Conservation (phyloP, 2,113 vertebrate species). For the Condylura cristata region DNA sequence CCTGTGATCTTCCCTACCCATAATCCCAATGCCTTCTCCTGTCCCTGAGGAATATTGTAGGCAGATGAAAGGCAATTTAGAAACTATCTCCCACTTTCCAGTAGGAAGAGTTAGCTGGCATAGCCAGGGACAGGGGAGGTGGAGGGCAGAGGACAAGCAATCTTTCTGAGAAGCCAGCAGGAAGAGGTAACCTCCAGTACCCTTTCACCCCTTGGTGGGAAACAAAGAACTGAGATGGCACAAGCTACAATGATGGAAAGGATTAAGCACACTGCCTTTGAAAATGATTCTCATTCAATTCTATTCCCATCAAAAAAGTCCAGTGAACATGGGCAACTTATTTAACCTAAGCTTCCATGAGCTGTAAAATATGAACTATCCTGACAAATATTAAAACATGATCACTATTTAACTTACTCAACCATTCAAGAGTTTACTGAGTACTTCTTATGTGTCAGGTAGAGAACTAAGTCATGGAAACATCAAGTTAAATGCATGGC, state of each 20-base stretch:
- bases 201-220: background rate
- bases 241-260: background rate
- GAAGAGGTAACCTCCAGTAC: background rate
- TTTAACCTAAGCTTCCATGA: background rate
- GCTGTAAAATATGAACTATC: background rate
- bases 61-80: background rate
- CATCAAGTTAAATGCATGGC: background rate
- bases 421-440: background rate
- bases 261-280: background rate
- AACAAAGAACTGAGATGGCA: background rate
- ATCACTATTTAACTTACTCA: background rate
- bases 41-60: background rate
- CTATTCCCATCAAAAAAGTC: background rate
- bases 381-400: background rate
- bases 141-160: background rate
- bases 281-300: background rate
- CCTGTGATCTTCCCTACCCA: background rate
- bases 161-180: background rate
- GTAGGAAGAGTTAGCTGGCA: background rate
- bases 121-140: background rate
- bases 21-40: background rate
- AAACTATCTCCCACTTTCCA: background rate
- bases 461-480: background rate
- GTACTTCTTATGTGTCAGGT: background rate
- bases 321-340: background rate